phyloP scores from a whole-genome alignment of 2,888 invertebrate species.

The Carabus problematicus region DNA sequence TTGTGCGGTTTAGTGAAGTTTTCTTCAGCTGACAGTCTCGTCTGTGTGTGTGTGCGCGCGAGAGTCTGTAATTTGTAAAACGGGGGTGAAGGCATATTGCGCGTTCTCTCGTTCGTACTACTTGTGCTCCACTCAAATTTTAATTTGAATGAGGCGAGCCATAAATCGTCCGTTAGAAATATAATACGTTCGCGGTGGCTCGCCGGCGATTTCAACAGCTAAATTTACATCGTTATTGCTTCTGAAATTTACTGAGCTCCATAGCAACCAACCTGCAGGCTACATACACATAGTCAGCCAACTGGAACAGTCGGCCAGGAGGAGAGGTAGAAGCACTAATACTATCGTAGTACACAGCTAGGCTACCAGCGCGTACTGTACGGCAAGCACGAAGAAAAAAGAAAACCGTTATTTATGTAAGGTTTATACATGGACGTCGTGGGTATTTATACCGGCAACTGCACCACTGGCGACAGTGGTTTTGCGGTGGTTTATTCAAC shows the following conservation, averaged over 20 bases:
- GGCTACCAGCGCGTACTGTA: not conserved
- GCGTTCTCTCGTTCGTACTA: slow-evolving; percentile 9
- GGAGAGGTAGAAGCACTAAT: no score
- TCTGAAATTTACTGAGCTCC: slow-evolving; percentile 54
- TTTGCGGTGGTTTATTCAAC: slow-evolving; percentile 39
- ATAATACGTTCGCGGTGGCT: slow-evolving; percentile 53
- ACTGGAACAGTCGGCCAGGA: slow-evolving; percentile 13
- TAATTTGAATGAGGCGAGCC: slow-evolving; percentile 57
- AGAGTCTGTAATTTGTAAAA: slow-evolving; percentile 31
- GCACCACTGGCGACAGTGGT: slow-evolving; percentile 21
- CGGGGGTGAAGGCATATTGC: slow-evolving; percentile 34
- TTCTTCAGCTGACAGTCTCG: not conserved
- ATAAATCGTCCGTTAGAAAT: slow-evolving; percentile 57
- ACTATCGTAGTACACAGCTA: not conserved
- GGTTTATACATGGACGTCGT: slow-evolving; percentile 42
- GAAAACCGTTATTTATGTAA: slow-evolving; percentile 42
- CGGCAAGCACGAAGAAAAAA: not conserved
- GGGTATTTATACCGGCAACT: slow-evolving; percentile 37
- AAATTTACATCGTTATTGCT: slow-evolving; percentile 61
- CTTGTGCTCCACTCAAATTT: slow-evolving; percentile 55
- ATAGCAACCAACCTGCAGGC: slow-evolving; percentile 45
- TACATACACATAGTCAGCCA: slow-evolving; percentile 1
- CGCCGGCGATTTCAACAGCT: slow-evolving; percentile 57
- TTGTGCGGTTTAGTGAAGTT: not conserved
- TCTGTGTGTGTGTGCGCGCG: not conserved